Base-by-base conservation (phyloP, 2,888 invertebrate species). In the Chymomyza procnemis region DNA sequence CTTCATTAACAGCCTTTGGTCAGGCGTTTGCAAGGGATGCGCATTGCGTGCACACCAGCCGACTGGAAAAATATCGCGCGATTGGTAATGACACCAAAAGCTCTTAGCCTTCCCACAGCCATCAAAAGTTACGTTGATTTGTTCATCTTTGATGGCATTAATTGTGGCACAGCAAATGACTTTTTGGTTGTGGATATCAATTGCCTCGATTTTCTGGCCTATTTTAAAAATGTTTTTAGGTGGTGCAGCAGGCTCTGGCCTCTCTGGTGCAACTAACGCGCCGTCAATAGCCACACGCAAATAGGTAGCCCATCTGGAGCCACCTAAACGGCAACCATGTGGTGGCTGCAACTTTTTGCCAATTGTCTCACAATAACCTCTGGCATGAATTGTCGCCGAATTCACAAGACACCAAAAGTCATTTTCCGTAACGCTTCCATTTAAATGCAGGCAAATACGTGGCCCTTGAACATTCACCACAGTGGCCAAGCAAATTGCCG, bases 61-160 rank as follows among this genome's bases (percentile, higher is more conserved):
- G 19, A 97, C 97, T 21, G 99, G 98, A 89, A 99, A 99, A 73
- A 99, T 97, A 90, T 99, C 98, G 74, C 99, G 92, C 0, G 97
- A 97, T 86, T 98, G 97, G 92, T 95, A 98, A 77, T 94, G 93
- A 91, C 97, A 97, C 97, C 97, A 98, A 89, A 99, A 99, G 91
- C 99, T 98, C 92, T 98, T 99, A 12, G 98, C 98, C 22, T 98
- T 98, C 73, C 97, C 93, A 99, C 99, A 99, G 0, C 99, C 99
- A 92, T 99, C 99, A 92, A 99, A 99, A 6, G 97, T 97, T 12
- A 99, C 96, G 92, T 98, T 97, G 78, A 99, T 97, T 92, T 96
- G 96, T 80, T 98, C 97, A 88, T 96, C 96, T 90, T 97, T 97
- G 0, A 98, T 95, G 69, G 95, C 97, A 78, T 97, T 97, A 66